These are phyloP conservation scores for Chrysolina oricalcia DNA, from an alignment of 2,888 invertebrate genomes.

Conservation along the genomic window DNA sequence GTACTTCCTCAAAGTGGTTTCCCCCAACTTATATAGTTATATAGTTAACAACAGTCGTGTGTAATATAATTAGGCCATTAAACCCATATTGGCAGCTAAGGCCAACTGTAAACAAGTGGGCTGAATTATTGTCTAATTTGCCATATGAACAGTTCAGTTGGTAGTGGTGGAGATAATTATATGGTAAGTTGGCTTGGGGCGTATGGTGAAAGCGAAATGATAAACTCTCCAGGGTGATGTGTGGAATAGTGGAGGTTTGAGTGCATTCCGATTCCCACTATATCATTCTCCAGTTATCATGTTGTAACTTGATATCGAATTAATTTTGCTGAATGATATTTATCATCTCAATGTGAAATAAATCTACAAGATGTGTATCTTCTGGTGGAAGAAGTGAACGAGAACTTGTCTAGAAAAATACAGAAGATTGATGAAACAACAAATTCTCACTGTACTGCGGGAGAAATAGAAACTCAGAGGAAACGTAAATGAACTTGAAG, in stretches of 20 bases:
- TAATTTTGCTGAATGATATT: no score
- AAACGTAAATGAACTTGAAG: background rate
- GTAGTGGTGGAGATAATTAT: slow-evolving; percentile 30
- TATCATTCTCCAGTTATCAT: background rate
- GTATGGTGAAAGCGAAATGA: background rate
- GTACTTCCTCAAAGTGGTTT: background rate
- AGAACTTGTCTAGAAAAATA: background rate
- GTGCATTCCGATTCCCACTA: background rate
- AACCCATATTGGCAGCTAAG: slow-evolving; percentile 11
- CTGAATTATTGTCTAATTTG: slow-evolving; percentile 33
- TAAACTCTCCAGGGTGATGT: background rate
- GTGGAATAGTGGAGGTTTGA: background rate
- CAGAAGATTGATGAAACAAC: no score
- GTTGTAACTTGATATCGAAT: no score
- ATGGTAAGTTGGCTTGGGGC: slow-evolving; percentile 18
- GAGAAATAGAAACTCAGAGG: background rate
- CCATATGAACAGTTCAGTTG: slow-evolving; percentile 25
- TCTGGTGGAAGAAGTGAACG: slow-evolving; percentile 1
- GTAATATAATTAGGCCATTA: slow-evolving; percentile 24
- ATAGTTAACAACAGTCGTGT: slow-evolving; percentile 8
- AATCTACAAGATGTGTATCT: background rate
- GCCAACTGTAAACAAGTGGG: slow-evolving; percentile 27
- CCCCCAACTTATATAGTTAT: slow-evolving; percentile 10
- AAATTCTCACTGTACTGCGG: background rate
- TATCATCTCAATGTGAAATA: no score